Base-by-base conservation (phyloP, 2,888 invertebrate genomes). In the Amphimallon solstitiale region DNA sequence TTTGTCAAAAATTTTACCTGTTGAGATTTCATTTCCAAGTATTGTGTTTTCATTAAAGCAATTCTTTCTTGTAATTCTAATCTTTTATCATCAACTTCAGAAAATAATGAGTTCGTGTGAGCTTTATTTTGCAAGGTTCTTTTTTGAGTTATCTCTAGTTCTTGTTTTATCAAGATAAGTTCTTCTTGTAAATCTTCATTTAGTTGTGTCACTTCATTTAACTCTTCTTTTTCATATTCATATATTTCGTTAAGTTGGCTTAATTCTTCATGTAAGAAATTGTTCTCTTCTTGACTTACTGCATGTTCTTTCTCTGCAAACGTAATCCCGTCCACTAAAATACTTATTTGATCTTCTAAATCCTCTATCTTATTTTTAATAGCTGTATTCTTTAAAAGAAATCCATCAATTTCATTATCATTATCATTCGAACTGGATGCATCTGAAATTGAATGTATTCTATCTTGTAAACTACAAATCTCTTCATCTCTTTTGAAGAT, bases 61-160 rank as follows among this genome's bases (percentile, higher is more conserved):
- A 78, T 68, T n/a, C 74, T 73, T 52, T 77, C 68, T 72, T 78
- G 75, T 10, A 79, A 67, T 66, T 77, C 68, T 7, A 78, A 69
- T 15, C 79, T 73, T 52, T 78, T 77, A 62, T 79, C 79, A 68
- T 80, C 73, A 2, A 80, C 80, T 75, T 80, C 80, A 34, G 79
- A 79, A 76, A 80, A 80, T 52, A 80, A 69, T 3, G 80, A 80
- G 71, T 80, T 80, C 40, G 79, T 80, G 71, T 75, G 74, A 45
- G 71, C 73, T 34, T 72, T 66, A 34, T 69, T 66, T 69, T 78
- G 77, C 21, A 75, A 60, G 3, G 79, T 79, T 68, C 74, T 74
- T 59, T 64, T 73, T 72, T 74, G 78, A 6, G 73, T 23, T 10
- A 69, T 46, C 35, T 78, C 77, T 23, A 80, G 61, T 70, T 80